Evolutionary conservation across 2,113 vertebrate species (phyloP).

Genomic region (Phylloscopus trochiloides): DNA sequence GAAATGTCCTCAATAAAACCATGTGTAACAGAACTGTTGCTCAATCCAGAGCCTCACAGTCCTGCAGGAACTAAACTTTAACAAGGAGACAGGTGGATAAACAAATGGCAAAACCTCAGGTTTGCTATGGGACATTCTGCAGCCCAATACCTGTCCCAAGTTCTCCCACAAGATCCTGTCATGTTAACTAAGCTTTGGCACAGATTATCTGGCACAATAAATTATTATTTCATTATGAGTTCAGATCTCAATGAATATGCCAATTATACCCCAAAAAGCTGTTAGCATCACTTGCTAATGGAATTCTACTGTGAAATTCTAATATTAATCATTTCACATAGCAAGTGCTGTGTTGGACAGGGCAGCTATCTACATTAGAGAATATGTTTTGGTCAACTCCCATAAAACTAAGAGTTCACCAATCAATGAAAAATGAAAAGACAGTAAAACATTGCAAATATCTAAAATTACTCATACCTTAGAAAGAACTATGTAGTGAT

Average conservation of each 20-base stretch:
- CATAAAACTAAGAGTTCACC: slow-evolving; percentile 46
- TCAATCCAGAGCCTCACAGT: not conserved
- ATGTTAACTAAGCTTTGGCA: not conserved
- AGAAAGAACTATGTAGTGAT: slow-evolving; percentile 45
- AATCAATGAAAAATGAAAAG: not conserved
- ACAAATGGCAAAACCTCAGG: not conserved
- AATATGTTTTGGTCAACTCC: not conserved
- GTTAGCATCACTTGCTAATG: not conserved
- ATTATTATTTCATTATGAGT: not conserved
- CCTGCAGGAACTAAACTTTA: not conserved
- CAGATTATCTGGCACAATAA: not conserved
- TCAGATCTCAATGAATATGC: not conserved
- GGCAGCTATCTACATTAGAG: not conserved
- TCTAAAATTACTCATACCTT: slow-evolving; percentile 68
- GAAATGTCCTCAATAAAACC: not conserved
- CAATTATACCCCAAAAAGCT: slow-evolving; percentile 11
- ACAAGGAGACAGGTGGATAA: not conserved
- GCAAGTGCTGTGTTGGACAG: not conserved
- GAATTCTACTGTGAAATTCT: not conserved
- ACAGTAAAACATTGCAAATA: slow-evolving; percentile 45
- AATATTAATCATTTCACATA: not conserved
- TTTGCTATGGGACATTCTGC: not conserved
- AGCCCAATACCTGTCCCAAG: not conserved
- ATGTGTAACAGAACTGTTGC: not conserved
- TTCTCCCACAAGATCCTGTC: not conserved